phyloP scores from a whole-genome alignment of 2,888 invertebrate species.

The Piscicola geometra region DNA sequence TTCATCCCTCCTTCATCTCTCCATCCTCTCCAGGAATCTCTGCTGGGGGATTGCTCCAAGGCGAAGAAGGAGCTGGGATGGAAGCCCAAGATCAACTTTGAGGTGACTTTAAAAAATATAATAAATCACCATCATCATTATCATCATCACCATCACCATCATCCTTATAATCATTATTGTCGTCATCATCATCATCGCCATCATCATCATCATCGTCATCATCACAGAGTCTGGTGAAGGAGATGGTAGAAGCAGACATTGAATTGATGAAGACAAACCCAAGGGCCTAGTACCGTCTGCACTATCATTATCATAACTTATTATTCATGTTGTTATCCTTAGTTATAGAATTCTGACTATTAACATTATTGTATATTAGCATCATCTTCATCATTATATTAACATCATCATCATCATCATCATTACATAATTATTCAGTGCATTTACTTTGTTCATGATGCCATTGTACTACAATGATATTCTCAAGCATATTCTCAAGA shows the following conservation, averaged over 20 bases:
- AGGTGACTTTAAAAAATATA: constrained; percentile 50
- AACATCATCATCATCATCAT: too few species aligned
- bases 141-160: constrained; percentile 7
- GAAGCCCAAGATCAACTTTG: constrained; percentile 75
- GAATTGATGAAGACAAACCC: constrained; percentile 86
- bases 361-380: too few species aligned
- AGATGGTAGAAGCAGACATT: constrained; percentile 89
- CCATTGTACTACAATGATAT: too few species aligned
- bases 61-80: constrained; percentile 81
- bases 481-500: too few species aligned
- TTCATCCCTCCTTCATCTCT: too few species aligned
- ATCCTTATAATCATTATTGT: constrained; percentile 15
- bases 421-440: too few species aligned
- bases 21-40: constrained; percentile 63
- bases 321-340: too few species aligned
- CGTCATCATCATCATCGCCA: constrained; percentile 12
- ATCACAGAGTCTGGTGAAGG: constrained; percentile 72
- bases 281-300: constrained; percentile 63
- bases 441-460: too few species aligned
- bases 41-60: constrained; percentile 89
- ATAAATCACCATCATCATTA: background rate
- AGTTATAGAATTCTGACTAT: too few species aligned
- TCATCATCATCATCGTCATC: constrained; percentile 13
- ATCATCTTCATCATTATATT: too few species aligned
- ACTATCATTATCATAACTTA: too few species aligned